Evolutionary conservation across 2,888 invertebrate genomes (phyloP).

Genomic region (Phania funesta): DNA sequence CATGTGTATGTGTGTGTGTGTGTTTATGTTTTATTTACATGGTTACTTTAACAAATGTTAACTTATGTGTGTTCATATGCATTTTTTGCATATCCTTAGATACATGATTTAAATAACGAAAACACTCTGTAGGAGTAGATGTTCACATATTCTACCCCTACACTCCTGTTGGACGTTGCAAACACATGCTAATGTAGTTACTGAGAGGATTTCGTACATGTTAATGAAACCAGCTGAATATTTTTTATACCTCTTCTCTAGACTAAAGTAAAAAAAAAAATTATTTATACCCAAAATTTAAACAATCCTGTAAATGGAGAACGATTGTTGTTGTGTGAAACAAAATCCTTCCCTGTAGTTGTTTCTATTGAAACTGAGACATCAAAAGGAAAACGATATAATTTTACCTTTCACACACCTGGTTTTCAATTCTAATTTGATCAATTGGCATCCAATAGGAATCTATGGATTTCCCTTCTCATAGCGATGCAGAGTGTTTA

Average conservation of each 20-base stretch:
- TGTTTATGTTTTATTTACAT: too few species aligned
- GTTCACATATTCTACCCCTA: background rate
- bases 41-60: too few species aligned
- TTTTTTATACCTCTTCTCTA: background rate
- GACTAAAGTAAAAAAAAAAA: background rate
- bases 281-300: background rate
- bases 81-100: slow-evolving; percentile 42
- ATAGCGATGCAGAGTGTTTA: too few species aligned
- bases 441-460: background rate
- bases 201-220: background rate
- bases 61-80: slow-evolving; percentile 28
- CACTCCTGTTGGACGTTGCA: slow-evolving; percentile 1
- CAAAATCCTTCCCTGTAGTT: background rate
- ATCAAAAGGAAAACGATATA: background rate
- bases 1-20: too few species aligned
- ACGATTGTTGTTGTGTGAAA: slow-evolving; percentile 19
- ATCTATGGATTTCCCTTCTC: background rate
- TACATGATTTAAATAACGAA: background rate
- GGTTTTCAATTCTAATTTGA: slow-evolving; percentile 16
- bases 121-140: background rate
- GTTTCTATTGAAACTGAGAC: background rate
- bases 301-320: background rate
- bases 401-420: slow-evolving; percentile 42
- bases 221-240: slow-evolving; percentile 51
- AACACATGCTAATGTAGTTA: background rate